Evolutionary conservation across 2,888 invertebrate genomes (phyloP).

Genomic region (Mythimna vitellina): DNA sequence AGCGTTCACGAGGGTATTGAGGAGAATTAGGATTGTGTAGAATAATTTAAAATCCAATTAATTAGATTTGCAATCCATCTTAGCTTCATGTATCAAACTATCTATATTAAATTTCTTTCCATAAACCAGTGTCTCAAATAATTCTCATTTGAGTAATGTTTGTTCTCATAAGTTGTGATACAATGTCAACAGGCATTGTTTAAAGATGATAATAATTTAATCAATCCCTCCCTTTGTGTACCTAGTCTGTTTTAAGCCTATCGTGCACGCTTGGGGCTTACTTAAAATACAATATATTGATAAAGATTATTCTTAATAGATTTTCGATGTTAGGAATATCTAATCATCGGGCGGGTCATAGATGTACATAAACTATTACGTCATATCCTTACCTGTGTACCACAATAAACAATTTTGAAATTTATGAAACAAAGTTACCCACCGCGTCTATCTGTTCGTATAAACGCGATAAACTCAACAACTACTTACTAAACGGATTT

Average conservation of each 20-base stretch:
- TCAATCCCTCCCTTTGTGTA: slow-evolving; percentile 10
- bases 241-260: neutral
- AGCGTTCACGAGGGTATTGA: neutral
- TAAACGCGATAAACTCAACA: no score
- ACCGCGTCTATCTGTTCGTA: no score
- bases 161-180: neutral
- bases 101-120: neutral
- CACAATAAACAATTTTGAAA: no score
- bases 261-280: slow-evolving; percentile 1
- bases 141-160: neutral
- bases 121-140: neutral
- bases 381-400: no score
- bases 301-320: neutral
- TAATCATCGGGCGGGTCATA: neutral
- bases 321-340: neutral
- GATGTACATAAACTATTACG: no score
- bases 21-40: no score
- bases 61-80: no score
- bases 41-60: no score
- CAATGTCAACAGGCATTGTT: neutral
- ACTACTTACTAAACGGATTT: no score
- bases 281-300: slow-evolving; percentile 13
- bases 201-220: slow-evolving; percentile 2
- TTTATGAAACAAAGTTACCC: no score
- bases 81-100: neutral